A percentile compares a stretch with the other conserved stretches of the same genome.
phyloP scores from a whole-genome alignment of 2,113 vertebrate genomes.

The Hiodon tergisus region DNA sequence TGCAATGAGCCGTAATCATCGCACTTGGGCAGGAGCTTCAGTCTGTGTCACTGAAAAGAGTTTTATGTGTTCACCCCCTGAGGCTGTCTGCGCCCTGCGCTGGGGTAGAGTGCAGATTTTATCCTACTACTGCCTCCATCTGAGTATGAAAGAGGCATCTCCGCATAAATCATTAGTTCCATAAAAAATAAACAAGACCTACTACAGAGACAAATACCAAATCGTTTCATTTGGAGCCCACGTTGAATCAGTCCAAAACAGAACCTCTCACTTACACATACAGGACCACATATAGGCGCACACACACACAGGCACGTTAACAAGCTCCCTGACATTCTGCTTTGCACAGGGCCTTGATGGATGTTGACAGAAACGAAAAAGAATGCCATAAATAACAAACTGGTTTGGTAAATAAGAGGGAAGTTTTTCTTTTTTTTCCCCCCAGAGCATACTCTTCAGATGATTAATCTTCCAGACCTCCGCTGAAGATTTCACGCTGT shows the following conservation, averaged over 20 bases:
- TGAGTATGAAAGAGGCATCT: neutral
- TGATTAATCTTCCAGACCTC: constrained; percentile 18
- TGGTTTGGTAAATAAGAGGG: constrained; percentile 17
- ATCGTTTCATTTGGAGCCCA: neutral
- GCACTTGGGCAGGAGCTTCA: neutral
- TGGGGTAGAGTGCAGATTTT: no score
- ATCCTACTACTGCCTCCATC: neutral
- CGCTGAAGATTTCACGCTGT: constrained; percentile 25
- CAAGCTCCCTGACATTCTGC: constrained; percentile 19
- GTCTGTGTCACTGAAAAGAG: neutral
- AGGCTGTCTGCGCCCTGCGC: neutral
- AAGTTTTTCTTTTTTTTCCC: constrained; percentile 15
- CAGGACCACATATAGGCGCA: constrained; percentile 13
- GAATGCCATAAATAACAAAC: constrained; percentile 4
- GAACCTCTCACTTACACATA: constrained; percentile 14
- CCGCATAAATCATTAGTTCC: neutral
- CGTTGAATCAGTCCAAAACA: neutral
- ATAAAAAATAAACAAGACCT: neutral
- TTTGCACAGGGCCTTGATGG: constrained; percentile 4
- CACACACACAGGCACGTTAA: constrained; percentile 25
- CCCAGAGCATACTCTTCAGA: constrained; percentile 9
- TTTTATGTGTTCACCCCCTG: no score
- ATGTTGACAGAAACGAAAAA: constrained; percentile 17
- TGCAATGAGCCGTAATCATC: neutral
- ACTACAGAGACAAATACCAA: neutral